These are phyloP conservation scores for Diogma glabrata DNA, from an alignment of 2,888 invertebrate species.

Conservation along the genomic window DNA sequence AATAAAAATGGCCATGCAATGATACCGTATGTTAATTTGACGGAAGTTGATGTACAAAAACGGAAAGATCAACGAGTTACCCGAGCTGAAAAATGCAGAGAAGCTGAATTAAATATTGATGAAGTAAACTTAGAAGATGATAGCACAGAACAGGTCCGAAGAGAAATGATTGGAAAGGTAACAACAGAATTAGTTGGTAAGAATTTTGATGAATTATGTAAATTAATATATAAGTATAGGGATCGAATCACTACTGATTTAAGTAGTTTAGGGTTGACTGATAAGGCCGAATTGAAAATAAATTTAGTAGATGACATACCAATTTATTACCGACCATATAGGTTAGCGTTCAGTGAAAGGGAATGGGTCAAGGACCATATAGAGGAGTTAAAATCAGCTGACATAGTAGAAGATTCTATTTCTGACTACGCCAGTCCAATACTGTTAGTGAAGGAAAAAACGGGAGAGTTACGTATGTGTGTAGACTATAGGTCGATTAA, in stretches of 20 bases:
- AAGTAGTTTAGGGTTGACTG: too few relatives aligned
- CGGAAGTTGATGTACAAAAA: neutral
- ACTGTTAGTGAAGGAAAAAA: too few relatives aligned
- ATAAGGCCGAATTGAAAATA: too few relatives aligned
- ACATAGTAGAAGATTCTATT: too few relatives aligned
- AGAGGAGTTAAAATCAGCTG: too few relatives aligned
- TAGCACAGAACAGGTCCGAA: neutral
- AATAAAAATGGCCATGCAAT: neutral
- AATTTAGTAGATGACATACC: neutral
- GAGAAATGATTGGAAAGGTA: neutral
- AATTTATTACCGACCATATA: too few relatives aligned
- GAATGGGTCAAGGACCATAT: too few relatives aligned
- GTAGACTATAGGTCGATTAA: too few relatives aligned
- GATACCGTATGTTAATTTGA: neutral
- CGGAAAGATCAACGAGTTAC: neutral
- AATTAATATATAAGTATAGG: slow-evolving; percentile 1
- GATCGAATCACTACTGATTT: neutral
- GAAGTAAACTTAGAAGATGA: neutral
- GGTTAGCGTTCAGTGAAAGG: too few relatives aligned
- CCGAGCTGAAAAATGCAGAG: neutral
- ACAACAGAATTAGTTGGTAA: neutral
- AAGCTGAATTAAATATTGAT: neutral
- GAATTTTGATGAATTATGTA: neutral
- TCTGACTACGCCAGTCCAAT: neutral
- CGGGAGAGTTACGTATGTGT: too few relatives aligned